Evolutionary conservation across 2,888 invertebrate species (phyloP).

Genomic region (Hofmannophila pseudospretella): DNA sequence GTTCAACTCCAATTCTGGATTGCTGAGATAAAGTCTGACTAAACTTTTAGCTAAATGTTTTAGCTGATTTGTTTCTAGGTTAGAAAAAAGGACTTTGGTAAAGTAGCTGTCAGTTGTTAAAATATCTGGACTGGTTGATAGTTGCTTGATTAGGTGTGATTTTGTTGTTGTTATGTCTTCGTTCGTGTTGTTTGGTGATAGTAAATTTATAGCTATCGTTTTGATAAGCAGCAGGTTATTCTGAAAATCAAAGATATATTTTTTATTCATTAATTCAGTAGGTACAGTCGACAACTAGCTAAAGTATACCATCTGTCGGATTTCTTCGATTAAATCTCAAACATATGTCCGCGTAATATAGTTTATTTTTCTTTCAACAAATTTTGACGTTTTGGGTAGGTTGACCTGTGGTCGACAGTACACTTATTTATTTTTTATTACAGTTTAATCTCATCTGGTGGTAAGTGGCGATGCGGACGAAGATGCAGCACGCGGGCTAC

Average conservation of each 20-base stretch:
- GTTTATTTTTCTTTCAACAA: no score
- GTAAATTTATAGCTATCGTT: conserved; percentile 41
- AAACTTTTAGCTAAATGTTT: conserved; percentile 50
- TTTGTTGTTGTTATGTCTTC: conserved; percentile 31
- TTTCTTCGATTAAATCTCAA: no score
- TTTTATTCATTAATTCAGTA: no score
- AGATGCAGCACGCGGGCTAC: no score
- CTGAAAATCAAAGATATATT: conserved; percentile 47
- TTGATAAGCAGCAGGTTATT: conserved; percentile 51
- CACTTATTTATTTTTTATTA: no score
- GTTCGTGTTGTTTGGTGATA: conserved; percentile 22
- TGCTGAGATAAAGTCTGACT: conserved; percentile 36
- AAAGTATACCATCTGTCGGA: no score
- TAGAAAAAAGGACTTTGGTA: conserved; percentile 38
- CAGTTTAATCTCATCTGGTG: no score
- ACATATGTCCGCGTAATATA: no score
- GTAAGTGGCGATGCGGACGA: no score
- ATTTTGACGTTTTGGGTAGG: no score
- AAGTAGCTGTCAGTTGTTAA: conserved; percentile 35
- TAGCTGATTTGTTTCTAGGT: conserved; percentile 44
- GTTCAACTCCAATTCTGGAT: conserved; percentile 31
- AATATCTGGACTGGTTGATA: conserved; percentile 30
- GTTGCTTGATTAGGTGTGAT: conserved; percentile 47
- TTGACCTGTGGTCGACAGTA: no score
- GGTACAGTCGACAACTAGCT: no score